phyloP scores from a whole-genome alignment of 2,888 invertebrate species.

The Bugula neritina region DNA sequence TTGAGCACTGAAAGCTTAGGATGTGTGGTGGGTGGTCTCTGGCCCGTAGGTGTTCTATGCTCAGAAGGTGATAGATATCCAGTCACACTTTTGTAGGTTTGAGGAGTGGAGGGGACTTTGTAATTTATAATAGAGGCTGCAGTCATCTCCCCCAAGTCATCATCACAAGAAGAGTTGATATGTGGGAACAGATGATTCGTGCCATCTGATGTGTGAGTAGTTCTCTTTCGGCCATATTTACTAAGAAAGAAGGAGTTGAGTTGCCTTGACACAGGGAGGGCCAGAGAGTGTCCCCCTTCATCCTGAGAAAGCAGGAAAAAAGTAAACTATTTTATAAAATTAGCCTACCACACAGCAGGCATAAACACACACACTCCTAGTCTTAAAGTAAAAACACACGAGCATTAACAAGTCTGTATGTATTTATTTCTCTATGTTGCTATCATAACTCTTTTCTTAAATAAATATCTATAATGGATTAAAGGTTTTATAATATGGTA shows the following conservation, averaged over 20 bases:
- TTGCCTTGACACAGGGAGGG: not conserved
- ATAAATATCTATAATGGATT: no score
- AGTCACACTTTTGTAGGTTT: not conserved
- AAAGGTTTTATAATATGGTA: no score
- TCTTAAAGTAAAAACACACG: no score
- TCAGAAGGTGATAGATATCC: not conserved
- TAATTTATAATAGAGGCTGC: slow-evolving; percentile 24
- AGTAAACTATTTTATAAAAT: no score
- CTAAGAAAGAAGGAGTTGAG: slow-evolving; percentile 15
- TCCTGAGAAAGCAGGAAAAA: no score
- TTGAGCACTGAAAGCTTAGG: not conserved
- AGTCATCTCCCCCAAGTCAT: slow-evolving; percentile 17
- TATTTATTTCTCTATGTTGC: no score
- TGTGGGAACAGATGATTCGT: not conserved
- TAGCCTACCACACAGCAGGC: no score
- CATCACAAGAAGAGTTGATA: slow-evolving; percentile 2
- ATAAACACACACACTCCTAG: no score
- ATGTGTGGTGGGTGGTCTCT: not conserved
- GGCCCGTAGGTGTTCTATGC: not conserved
- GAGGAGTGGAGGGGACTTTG: not conserved
- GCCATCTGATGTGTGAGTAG: not conserved
- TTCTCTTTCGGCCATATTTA: not conserved
- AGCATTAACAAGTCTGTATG: no score
- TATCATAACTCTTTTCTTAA: no score
- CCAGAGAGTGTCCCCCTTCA: no score